These are phyloP conservation scores for Lutraria lutraria DNA, from an alignment of 2,888 invertebrate species.

Conservation along the genomic window DNA sequence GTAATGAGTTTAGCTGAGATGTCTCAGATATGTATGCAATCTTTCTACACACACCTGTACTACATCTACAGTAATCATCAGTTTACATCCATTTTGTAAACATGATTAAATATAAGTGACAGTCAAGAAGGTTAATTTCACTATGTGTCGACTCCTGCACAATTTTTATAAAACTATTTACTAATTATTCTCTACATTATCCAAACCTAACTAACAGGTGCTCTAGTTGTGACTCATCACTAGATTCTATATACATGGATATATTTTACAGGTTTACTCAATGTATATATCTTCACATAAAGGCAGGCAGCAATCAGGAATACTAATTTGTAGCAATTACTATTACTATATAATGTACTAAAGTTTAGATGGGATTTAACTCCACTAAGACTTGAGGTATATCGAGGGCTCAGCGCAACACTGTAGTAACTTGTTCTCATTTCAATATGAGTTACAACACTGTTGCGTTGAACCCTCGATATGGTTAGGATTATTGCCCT, in stretches of 20 bases:
- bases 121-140: not conserved
- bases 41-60: conserved; percentile 1
- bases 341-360: no score
- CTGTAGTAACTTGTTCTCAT: no score
- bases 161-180: not conserved
- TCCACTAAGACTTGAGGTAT: no score
- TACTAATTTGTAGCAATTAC: no score
- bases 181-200: not conserved
- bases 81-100: not conserved
- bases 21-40: not conserved
- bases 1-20: not conserved
- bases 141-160: not conserved
- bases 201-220: not conserved
- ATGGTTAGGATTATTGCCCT: no score
- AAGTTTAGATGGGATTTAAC: no score
- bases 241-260: not conserved
- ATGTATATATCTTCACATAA: no score
- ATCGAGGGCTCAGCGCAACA: no score
- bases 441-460: no score
- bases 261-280: not conserved
- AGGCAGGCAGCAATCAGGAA: no score
- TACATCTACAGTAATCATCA: not conserved
- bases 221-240: not conserved
- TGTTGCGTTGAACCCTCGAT: no score
- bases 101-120: not conserved